A percentile compares a stretch with the other conserved stretches of the same genome.
phyloP scores from a whole-genome alignment of 2,888 invertebrate species.

The Axea sp. region DNA sequence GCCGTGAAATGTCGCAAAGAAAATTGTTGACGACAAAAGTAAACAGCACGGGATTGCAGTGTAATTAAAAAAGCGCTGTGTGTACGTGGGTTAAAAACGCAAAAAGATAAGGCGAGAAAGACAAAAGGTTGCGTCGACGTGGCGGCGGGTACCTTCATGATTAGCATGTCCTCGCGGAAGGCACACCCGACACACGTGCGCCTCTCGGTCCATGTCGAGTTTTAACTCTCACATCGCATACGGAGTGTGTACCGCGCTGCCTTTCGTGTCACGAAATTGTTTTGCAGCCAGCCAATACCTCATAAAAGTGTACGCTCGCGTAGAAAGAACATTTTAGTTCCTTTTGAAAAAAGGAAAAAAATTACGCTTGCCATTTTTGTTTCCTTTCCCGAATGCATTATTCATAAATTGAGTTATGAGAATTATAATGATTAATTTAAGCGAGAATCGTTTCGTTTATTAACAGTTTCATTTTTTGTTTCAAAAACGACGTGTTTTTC shows the following conservation, averaged over 20 bases:
- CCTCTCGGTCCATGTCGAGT: slow-evolving; percentile 41
- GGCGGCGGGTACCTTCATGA: slow-evolving; percentile 62
- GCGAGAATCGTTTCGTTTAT: too few relatives aligned
- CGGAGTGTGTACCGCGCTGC: slow-evolving; percentile 22
- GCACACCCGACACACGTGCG: slow-evolving; percentile 68
- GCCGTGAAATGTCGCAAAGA: slow-evolving; percentile 25
- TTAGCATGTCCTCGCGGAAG: slow-evolving; percentile 69
- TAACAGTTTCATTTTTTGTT: too few relatives aligned
- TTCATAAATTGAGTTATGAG: too few relatives aligned
- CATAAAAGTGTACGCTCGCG: slow-evolving; percentile 42
- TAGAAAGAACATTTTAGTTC: slow-evolving; percentile 8
- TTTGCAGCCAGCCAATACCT: slow-evolving; percentile 55
- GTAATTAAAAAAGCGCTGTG: slow-evolving; percentile 50
- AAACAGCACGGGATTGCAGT: slow-evolving; percentile 35
- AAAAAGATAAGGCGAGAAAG: slow-evolving; percentile 55
- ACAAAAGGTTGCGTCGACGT: slow-evolving; percentile 57
- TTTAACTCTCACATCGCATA: slow-evolving; percentile 22
- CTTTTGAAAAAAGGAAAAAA: neutral
- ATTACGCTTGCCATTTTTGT: neutral
- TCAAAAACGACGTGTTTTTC: too few relatives aligned
- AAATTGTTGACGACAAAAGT: slow-evolving; percentile 38
- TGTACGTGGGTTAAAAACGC: slow-evolving; percentile 55
- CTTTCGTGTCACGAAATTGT: slow-evolving; percentile 58
- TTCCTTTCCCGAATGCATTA: neutral
- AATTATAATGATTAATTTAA: too few relatives aligned